A percentile compares a stretch with the other conserved stretches of the same genome.
These are phyloP conservation scores for Pterocles gutturalis DNA, from an alignment of 2,113 vertebrate genomes.

Conservation along the genomic window DNA sequence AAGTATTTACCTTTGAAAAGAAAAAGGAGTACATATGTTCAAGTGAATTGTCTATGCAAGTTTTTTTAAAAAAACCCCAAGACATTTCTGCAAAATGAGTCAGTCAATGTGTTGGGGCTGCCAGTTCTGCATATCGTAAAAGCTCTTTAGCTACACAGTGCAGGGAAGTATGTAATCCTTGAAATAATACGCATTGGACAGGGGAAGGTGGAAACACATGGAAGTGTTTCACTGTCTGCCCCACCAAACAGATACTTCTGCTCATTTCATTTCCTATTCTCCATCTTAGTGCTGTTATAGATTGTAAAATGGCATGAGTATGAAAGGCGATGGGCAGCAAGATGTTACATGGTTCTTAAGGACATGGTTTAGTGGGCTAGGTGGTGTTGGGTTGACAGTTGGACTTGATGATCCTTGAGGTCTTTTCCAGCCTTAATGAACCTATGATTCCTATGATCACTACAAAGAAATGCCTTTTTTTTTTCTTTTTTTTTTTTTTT, in stretches of 20 bases:
- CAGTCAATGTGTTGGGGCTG: background rate
- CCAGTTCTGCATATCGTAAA: background rate
- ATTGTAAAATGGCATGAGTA: background rate
- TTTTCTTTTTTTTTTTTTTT: background rate
- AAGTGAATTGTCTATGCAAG: background rate
- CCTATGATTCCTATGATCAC: background rate
- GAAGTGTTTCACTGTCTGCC: background rate
- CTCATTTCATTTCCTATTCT: background rate
- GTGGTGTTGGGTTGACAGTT: no score
- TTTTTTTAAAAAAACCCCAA: background rate
- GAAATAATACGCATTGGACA: background rate
- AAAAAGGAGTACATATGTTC: background rate
- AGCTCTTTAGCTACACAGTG: background rate
- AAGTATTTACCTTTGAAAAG: background rate
- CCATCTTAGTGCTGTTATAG: background rate
- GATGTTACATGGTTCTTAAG: no score
- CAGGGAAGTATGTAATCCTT: fast-evolving
- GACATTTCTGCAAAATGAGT: background rate
- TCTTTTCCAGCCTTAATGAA: no score
- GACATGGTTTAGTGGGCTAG: no score
- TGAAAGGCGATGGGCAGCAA: no score
- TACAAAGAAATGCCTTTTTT: background rate
- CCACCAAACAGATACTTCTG: background rate
- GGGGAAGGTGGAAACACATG: background rate
- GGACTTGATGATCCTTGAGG: no score